Evolutionary conservation across 2,888 invertebrate species (phyloP).

Genomic region (Lasius platythorax): DNA sequence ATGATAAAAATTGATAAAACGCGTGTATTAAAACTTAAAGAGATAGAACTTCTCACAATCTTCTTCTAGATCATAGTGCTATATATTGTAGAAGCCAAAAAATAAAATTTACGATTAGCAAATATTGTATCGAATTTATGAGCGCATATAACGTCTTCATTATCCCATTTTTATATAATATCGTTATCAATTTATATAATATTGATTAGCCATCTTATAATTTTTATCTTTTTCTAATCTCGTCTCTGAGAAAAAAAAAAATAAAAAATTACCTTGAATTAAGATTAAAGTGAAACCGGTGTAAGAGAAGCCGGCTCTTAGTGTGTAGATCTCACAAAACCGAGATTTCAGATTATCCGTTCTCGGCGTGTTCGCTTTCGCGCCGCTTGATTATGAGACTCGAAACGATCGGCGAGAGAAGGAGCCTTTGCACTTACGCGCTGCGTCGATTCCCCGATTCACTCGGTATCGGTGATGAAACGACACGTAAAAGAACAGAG

Average conservation of each 20-base stretch:
- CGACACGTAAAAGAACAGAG: conserved; percentile 54
- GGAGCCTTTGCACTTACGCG: conserved; percentile 60
- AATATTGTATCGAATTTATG: not conserved
- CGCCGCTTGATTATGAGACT: conserved; percentile 62
- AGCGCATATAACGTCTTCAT: not conserved
- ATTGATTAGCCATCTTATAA: not conserved
- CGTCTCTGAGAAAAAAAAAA: not conserved
- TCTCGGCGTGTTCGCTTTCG: conserved; percentile 45
- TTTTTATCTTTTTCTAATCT: not conserved
- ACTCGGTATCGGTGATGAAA: conserved; percentile 43
- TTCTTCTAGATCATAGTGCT: not conserved
- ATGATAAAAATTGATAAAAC: not conserved
- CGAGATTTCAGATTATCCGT: conserved; percentile 41
- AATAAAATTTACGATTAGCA: not conserved
- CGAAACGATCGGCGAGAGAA: conserved; percentile 54
- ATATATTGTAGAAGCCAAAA: not conserved
- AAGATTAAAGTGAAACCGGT: conserved; percentile 11
- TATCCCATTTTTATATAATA: not conserved
- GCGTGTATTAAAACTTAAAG: not conserved
- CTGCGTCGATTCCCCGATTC: conserved; percentile 55
- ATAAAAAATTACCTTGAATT: not conserved
- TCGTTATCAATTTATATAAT: not conserved
- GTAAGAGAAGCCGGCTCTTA: conserved; percentile 4
- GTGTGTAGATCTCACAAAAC: not conserved
- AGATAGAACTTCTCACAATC: no score